These are phyloP conservation scores for Andrena camellia DNA, from an alignment of 2,888 invertebrate species.

Conservation along the genomic window DNA sequence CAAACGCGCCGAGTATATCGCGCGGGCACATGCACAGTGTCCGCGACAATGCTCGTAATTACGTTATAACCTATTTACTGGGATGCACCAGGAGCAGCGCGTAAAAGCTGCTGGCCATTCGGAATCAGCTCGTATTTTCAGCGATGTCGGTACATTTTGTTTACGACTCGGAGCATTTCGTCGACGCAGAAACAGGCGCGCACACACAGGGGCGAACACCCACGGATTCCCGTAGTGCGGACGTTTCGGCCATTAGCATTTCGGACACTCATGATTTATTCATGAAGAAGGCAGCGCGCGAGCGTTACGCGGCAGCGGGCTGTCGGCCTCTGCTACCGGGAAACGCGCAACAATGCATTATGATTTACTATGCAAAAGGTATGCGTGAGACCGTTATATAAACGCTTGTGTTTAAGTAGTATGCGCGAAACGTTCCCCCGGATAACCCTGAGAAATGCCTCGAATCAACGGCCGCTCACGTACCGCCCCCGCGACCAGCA, in stretches of 20 bases:
- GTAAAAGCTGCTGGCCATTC: conserved; percentile 46
- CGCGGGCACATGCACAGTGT: not conserved
- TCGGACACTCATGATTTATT: conserved; percentile 74
- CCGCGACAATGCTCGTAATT: conserved; percentile 31
- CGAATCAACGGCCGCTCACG: conserved; percentile 49
- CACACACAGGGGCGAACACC: conserved; percentile 5
- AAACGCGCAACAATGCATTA: conserved; percentile 70
- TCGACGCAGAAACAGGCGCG: conserved; percentile 53
- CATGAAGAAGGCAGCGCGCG: conserved; percentile 63
- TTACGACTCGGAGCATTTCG: conserved; percentile 58
- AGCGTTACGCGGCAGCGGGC: not conserved
- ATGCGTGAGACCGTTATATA: conserved; percentile 65
- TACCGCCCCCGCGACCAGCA: conserved; percentile 13
- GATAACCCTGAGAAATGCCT: conserved; percentile 56
- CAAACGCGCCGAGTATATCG: not conserved
- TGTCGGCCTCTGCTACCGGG: conserved; percentile 12
- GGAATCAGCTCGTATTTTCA: conserved; percentile 60
- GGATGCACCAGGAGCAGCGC: not conserved
- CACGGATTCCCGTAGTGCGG: conserved; percentile 34
- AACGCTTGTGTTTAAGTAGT: conserved; percentile 68
- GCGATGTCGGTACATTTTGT: conserved; percentile 62
- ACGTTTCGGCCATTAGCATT: conserved; percentile 73
- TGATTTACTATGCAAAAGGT: conserved; percentile 68
- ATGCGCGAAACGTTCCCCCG: conserved; percentile 55
- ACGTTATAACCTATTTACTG: conserved; percentile 50